phyloP scores from a whole-genome alignment of 1,140 invertebrate genomes.

The Papilio aristodemus region DNA sequence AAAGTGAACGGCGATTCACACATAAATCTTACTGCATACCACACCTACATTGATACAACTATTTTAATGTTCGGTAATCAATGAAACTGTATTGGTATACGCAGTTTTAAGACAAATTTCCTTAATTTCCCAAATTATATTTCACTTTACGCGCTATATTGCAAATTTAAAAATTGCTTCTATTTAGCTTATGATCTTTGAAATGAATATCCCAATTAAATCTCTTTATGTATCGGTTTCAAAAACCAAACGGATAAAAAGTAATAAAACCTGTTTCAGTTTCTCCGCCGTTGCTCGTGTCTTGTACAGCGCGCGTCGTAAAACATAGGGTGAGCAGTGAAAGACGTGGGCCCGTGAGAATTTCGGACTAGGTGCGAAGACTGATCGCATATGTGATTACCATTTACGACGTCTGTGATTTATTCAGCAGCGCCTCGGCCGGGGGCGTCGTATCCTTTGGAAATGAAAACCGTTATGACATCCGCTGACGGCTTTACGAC shows the following conservation, averaged over 20 bases:
- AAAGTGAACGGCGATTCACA: slow-evolving; percentile 31
- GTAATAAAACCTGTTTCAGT: background rate
- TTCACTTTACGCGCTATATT: no score
- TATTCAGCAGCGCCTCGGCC: slow-evolving; percentile 38
- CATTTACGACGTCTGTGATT: slow-evolving; percentile 55
- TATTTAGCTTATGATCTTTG: no score
- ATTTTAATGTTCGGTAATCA: no score
- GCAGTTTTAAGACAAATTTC: no score
- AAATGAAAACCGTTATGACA: slow-evolving; percentile 35
- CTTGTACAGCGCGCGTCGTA: slow-evolving; percentile 43
- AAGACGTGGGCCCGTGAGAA: slow-evolving; percentile 51
- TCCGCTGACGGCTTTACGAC: slow-evolving; percentile 32
- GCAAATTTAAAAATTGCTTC: no score
- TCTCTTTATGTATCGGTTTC: no score
- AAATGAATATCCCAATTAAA: no score
- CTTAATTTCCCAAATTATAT: no score
- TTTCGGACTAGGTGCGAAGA: slow-evolving; percentile 60
- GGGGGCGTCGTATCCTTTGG: slow-evolving; percentile 20
- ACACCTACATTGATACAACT: no score
- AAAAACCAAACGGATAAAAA: no score
- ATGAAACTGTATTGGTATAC: no score
- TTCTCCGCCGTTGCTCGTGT: background rate
- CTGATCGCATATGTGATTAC: slow-evolving; percentile 53
- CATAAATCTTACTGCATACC: background rate
- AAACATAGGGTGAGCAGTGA: slow-evolving; percentile 49